These are phyloP conservation scores for Caenorhabditis panamensis DNA, from an alignment of 2,888 invertebrate species.

Conservation along the genomic window DNA sequence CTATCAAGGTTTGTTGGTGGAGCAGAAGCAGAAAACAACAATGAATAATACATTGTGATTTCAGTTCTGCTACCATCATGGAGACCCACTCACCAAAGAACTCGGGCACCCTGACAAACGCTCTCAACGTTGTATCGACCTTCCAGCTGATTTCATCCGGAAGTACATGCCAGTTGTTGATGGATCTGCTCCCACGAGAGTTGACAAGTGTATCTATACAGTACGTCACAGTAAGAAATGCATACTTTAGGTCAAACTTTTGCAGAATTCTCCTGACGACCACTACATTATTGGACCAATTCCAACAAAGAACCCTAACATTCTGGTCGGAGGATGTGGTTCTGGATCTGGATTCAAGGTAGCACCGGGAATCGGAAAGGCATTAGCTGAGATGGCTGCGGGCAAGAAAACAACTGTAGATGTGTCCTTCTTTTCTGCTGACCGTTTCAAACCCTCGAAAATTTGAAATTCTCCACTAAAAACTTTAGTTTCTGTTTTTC, in stretches of 20 bases:
- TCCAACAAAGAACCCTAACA: constrained; percentile 64
- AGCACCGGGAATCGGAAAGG: constrained; percentile 69
- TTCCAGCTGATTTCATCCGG: constrained; percentile 58
- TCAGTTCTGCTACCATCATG: constrained; percentile 62
- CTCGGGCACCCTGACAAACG: constrained; percentile 42
- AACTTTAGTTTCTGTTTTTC: neutral
- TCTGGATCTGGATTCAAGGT: constrained; percentile 80
- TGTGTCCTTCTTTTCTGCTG: constrained; percentile 63
- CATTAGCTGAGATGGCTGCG: constrained; percentile 64
- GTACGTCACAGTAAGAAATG: constrained; percentile 35
- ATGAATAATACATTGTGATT: neutral
- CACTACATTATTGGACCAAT: constrained; percentile 68
- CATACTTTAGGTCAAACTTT: no score
- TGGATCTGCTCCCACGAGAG: constrained; percentile 40
- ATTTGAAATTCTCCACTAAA: constrained; percentile 6
- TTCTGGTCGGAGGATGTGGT: constrained; percentile 76
- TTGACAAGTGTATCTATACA: constrained; percentile 71
- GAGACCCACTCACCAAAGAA: constrained; percentile 46
- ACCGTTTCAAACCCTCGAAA: constrained; percentile 50
- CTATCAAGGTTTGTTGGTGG: constrained; percentile 56
- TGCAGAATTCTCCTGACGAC: constrained; percentile 67
- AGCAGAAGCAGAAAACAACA: neutral
- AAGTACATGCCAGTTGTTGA: constrained; percentile 64
- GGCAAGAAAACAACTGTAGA: constrained; percentile 66
- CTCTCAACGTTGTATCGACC: constrained; percentile 47